Evolutionary conservation across 2,888 invertebrate genomes (phyloP).

Genomic region (Apoda limacodes): DNA sequence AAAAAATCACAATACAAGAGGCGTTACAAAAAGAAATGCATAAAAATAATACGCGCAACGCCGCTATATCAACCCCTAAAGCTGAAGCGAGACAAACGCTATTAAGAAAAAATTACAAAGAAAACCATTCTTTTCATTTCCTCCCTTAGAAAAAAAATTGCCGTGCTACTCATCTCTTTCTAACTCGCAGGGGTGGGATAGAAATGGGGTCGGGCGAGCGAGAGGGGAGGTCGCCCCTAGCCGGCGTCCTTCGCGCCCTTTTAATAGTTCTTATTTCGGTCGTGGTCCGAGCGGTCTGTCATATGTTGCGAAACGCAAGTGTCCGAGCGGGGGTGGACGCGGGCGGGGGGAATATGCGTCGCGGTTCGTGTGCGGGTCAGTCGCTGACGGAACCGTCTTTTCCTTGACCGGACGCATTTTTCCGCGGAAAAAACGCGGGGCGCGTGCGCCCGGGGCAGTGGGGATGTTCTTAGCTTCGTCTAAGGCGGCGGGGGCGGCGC

Average conservation of each 20-base stretch:
- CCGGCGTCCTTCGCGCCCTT: slow-evolving; percentile 53
- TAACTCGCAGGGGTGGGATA: slow-evolving; percentile 47
- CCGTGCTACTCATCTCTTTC: slow-evolving; percentile 54
- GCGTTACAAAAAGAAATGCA: slow-evolving; percentile 59
- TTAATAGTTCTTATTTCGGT: slow-evolving; percentile 62
- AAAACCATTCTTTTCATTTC: slow-evolving; percentile 67
- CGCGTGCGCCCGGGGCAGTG: slow-evolving; percentile 60
- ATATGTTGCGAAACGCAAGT: slow-evolving; percentile 31
- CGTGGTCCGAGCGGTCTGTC: slow-evolving; percentile 55
- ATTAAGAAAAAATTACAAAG: slow-evolving; percentile 66
- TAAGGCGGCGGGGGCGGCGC: slow-evolving; percentile 68
- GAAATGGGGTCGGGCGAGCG: slow-evolving; percentile 52
- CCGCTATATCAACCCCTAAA: slow-evolving; percentile 24
- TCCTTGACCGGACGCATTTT: slow-evolving; percentile 68
- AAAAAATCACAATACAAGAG: slow-evolving; percentile 56
- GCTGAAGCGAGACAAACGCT: slow-evolving; percentile 50
- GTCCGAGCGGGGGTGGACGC: slow-evolving; percentile 18
- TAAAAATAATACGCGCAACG: slow-evolving; percentile 44
- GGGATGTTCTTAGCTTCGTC: slow-evolving; percentile 67
- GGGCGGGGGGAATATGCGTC: slow-evolving; percentile 21
- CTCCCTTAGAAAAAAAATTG: slow-evolving; percentile 67
- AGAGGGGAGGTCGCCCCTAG: slow-evolving; percentile 46
- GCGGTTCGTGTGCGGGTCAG: slow-evolving; percentile 25
- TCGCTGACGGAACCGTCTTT: slow-evolving; percentile 53
- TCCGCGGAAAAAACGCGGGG: slow-evolving; percentile 67